Base-by-base conservation (phyloP, 2,888 invertebrate species). In the Thecocarcelia acutangulata region DNA sequence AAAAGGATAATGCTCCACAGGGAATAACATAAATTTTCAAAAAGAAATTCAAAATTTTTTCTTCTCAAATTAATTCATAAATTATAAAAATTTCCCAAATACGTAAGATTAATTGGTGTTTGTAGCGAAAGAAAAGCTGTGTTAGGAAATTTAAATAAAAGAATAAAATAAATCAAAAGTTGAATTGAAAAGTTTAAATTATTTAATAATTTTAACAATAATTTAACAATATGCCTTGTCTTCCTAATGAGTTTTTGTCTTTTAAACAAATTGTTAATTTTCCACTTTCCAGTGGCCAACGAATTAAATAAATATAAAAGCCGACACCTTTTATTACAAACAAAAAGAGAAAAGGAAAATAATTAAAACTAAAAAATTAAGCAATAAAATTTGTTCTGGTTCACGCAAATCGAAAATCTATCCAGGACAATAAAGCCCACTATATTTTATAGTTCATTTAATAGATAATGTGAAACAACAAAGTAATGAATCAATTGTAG, bases 341-440 rank as follows among this genome's bases (percentile, higher is more conserved):
- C 17, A 44, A 33, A n/a, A 42, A 44, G 17, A 13, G 19, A 37
- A 21, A 21, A 2, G 61, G 68, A 46, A 79, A 76, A 44, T 42
- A 37, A 68, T 73, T 68, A 83, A 69, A 52, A 44, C 8, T 42
- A 85, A 88, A 88, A 89, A 89, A 90, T 90, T 90, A 86, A 90
- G 90, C 90, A 90, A 90, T 90, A 90, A 90, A 90, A 90, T 90
- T 90, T 78, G 90, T 87, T 88, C 86, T 88, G 90, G 90, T 90
- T 89, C 90, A 90, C 86, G 87, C 87, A 86, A 87, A 89, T 88
- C 88, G 85, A 88, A 88, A 83, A 84, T 11, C 79, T 66, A 82
- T 82, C 77, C 74, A 56, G 79, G 82, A 82, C 82, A 82, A 82
- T 82, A 79, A 68, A 61, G 68, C 78, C 79, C 73, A 68, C 56